Evolutionary conservation across 2,888 invertebrate species (phyloP).

Genomic region (Lasioglossum zephyrum): DNA sequence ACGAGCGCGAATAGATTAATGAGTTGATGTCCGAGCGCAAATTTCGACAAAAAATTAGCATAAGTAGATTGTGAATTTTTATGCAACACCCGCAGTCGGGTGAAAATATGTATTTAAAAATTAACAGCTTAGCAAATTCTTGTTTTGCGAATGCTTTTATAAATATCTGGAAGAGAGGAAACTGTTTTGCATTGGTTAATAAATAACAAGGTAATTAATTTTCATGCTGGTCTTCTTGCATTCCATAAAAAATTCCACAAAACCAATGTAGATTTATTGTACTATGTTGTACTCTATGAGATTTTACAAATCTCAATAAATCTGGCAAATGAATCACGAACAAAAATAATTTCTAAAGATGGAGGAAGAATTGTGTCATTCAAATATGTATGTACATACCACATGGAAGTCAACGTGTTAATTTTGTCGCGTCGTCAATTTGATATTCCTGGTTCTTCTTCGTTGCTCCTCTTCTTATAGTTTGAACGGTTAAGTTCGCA

Average conservation of each 20-base stretch:
- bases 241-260: not conserved
- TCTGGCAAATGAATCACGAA: not conserved
- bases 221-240: not conserved
- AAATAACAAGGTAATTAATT: not conserved
- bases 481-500: not conserved
- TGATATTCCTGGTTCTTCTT: not conserved
- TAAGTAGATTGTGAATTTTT: not conserved
- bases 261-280: not conserved
- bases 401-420: no score
- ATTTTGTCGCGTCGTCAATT: not conserved
- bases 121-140: not conserved
- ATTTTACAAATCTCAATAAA: not conserved
- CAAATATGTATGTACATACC: not conserved
- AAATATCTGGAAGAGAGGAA: not conserved
- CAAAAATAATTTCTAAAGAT: not conserved
- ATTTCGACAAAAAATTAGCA: not conserved
- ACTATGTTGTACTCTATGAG: not conserved
- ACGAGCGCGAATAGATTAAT: not conserved
- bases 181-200: not conserved
- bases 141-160: not conserved
- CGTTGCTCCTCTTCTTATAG: not conserved
- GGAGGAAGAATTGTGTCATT: not conserved
- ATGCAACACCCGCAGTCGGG: not conserved
- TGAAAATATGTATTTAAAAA: not conserved
- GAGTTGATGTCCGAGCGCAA: not conserved